A percentile compares a stretch with the other conserved stretches of the same genome.
Conservation (phyloP, 2,113 vertebrate genomes). For the Amazona vittata region DNA sequence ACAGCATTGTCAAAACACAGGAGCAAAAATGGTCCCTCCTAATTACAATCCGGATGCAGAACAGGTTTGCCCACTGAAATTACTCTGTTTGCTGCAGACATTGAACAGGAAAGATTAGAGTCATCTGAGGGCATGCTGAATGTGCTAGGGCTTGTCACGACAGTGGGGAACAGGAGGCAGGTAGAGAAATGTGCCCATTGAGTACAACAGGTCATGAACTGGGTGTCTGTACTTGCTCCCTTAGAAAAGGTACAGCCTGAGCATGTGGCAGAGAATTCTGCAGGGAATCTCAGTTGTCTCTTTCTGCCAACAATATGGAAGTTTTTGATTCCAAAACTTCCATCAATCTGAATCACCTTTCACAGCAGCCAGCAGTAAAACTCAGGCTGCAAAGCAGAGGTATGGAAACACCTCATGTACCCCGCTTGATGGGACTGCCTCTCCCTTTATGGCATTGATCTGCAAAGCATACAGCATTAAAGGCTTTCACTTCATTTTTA, state of each 20-base stretch:
- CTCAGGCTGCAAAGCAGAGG: not conserved
- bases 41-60: not conserved
- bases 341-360: not conserved
- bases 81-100: not conserved
- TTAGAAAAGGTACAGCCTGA: not conserved
- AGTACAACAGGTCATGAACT: not conserved
- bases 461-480: not conserved
- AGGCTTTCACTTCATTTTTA: not conserved
- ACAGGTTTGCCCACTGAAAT: not conserved
- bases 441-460: not conserved
- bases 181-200: not conserved
- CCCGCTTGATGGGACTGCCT: not conserved
- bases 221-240: not conserved
- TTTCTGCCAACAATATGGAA: not conserved
- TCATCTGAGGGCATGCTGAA: not conserved
- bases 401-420: accelerated
- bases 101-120: not conserved
- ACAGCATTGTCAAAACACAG: not conserved
- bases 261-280: not conserved
- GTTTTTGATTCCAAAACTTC: not conserved
- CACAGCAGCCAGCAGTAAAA: not conserved
- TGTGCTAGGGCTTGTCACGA: accelerated
- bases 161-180: not conserved
- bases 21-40: not conserved
- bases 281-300: not conserved